Base-by-base conservation (phyloP, 2,113 vertebrate species). In the Notarius quadriscutis region DNA sequence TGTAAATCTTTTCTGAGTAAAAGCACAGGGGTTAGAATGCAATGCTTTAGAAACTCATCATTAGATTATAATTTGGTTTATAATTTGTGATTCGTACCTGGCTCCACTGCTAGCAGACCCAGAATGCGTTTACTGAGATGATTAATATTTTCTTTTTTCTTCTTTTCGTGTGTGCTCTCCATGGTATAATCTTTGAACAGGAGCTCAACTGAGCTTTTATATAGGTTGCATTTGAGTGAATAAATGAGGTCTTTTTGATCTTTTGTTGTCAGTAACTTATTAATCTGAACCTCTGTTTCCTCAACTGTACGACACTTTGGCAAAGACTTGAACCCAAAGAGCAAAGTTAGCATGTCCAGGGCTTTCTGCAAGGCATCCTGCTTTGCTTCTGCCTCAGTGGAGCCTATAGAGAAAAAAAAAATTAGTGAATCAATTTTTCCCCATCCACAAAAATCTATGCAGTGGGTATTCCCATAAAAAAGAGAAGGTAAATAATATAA, bases 71-170 rank as follows among this genome's bases (percentile, higher is more conserved):
- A 51, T 41, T 34, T 12, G 22, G 27, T 72, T 41, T 41, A 41
- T 20, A 48, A 48, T 78, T 27, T 27, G 5, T 53, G 34, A 55
- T 72, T 41, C 87, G 77, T 82, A 90, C 89, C 89, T 84, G 84
- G 63, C 7, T 90, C 55, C 14, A 25, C 81, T 0, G 87, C 89
- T 51, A 90, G 65, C 22, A 90, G 84, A 20, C 74, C 50, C 72
- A 90, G 75, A 74, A 90, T 86, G 9, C 87, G 51, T 51, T 7
- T 25, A 67, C 84, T 77, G 25, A 90, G 87, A 65, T 86, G 55
- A 15, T 84, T 88, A 14, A 4, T 25, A 22, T 87, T 87, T 34
- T 65, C 81, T 74, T 69, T 88, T 57, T 90, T 90, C 12, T 0
- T 53, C 17, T 0, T 60, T 75, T 86, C 12, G 4, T 77, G 72